Conservation (phyloP, 2,113 vertebrate species). For the Saguinus midas region DNA sequence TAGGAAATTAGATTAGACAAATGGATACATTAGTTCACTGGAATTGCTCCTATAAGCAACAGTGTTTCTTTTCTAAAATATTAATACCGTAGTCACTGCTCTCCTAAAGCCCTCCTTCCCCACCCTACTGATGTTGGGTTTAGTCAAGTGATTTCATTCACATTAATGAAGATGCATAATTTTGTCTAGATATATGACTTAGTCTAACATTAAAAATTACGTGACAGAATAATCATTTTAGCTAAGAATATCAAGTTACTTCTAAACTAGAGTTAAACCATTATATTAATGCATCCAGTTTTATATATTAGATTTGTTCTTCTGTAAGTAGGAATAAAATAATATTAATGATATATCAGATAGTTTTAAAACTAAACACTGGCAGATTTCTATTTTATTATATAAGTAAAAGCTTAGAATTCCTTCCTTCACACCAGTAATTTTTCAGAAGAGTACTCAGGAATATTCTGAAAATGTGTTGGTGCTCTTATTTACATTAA, state of each 20-base stretch:
- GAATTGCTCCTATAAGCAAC: not conserved
- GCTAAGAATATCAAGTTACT: not conserved
- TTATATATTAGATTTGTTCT: not conserved
- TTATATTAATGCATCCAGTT: not conserved
- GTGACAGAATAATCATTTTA: not conserved
- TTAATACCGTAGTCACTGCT: not conserved
- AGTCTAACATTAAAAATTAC: slow-evolving; percentile 17
- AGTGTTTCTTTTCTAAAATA: not conserved
- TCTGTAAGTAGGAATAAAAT: not conserved
- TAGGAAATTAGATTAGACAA: not conserved
- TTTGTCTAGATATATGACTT: not conserved
- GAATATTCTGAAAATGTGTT: slow-evolving; percentile 18
- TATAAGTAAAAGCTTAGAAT: not conserved
- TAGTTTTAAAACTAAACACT: not conserved
- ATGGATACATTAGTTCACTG: not conserved
- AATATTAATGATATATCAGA: not conserved
- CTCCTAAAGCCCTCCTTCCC: not conserved
- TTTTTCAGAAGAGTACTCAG: not conserved
- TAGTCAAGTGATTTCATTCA: not conserved
- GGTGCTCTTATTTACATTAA: not conserved
- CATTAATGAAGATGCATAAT: not conserved
- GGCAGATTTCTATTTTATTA: slow-evolving; percentile 11
- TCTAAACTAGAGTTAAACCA: not conserved
- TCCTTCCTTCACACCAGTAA: not conserved
- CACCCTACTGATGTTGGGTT: rapidly evolving